phyloP scores from a whole-genome alignment of 2,797 vertebrate genomes.

The Myotis vivesi region DNA sequence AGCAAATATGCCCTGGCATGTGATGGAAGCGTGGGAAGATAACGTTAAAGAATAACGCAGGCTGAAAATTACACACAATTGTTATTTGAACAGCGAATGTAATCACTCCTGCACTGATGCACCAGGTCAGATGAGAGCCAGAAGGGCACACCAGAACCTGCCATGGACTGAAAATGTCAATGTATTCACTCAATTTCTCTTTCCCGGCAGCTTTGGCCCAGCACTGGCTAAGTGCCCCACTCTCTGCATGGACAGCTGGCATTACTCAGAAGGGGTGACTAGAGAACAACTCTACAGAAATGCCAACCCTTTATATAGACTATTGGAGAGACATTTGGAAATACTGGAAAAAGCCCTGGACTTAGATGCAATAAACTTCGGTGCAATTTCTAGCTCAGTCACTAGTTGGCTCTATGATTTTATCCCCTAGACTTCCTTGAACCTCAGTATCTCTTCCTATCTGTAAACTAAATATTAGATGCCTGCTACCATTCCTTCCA shows the following conservation, averaged over 20 bases:
- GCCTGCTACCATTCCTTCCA: not conserved
- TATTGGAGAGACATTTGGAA: constrained; percentile 50
- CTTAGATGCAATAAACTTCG: constrained; percentile 1
- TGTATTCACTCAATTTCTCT: constrained; percentile 59
- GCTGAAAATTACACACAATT: constrained; percentile 72
- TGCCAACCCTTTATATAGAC: constrained; percentile 76
- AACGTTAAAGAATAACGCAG: constrained; percentile 37
- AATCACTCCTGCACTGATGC: constrained; percentile 55
- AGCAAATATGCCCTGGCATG: constrained; percentile 63
- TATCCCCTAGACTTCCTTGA: not conserved
- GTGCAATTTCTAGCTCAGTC: not conserved
- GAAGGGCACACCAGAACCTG: constrained; percentile 68
- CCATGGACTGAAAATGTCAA: constrained; percentile 72
- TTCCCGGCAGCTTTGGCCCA: constrained; percentile 32
- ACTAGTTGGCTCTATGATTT: not conserved
- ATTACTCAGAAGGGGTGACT: constrained; percentile 59
- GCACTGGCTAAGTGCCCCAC: constrained; percentile 46
- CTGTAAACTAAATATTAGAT: not conserved
- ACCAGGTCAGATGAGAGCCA: constrained; percentile 59
- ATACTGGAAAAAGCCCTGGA: constrained; percentile 44
- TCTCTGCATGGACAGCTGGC: constrained; percentile 69
- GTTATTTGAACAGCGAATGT: constrained; percentile 48
- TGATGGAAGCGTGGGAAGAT: constrained; percentile 64
- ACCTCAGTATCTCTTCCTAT: not conserved
- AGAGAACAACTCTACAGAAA: constrained; percentile 65